phyloP scores from a whole-genome alignment of 1,140 invertebrate genomes.

The Drosophila sp. region DNA sequence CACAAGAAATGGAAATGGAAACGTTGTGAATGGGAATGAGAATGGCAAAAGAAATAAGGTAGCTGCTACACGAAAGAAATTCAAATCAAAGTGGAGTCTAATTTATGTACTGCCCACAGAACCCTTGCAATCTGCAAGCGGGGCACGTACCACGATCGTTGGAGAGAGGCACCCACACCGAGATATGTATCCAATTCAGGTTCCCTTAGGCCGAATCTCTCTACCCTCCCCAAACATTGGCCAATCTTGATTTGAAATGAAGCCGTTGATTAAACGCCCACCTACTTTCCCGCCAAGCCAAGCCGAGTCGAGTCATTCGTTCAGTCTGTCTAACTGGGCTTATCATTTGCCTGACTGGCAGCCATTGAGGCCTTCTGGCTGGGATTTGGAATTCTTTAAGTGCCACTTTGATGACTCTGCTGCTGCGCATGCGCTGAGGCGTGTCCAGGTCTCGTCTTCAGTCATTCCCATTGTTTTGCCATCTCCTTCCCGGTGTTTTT shows the following conservation, averaged over 20 bases:
- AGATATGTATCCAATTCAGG: background rate
- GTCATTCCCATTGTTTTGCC: constrained; percentile 20
- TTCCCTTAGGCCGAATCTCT: constrained; percentile 17
- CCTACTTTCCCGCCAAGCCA: constrained; percentile 46
- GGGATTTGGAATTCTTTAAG: constrained; percentile 41
- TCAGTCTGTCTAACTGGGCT: constrained; percentile 53
- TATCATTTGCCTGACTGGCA: constrained; percentile 61
- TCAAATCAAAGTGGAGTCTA: constrained; percentile 57
- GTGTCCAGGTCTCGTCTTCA: constrained; percentile 32
- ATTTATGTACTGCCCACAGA: constrained; percentile 42
- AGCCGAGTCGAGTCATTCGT: constrained; percentile 10
- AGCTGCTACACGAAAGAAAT: constrained; percentile 36
- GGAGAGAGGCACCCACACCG: constrained; percentile 45
- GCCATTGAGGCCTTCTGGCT: constrained; percentile 42
- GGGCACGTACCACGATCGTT: constrained; percentile 41
- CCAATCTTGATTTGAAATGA: constrained; percentile 8
- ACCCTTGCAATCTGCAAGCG: constrained; percentile 43
- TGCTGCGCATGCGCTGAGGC: constrained; percentile 56
- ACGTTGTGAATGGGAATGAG: constrained; percentile 3
- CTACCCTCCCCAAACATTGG: background rate
- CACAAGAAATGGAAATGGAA: constrained; percentile 16
- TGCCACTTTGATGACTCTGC: constrained; percentile 43
- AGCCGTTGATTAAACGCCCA: constrained; percentile 57
- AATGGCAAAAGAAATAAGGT: constrained; percentile 31
- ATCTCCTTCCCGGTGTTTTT: constrained; percentile 33